These are phyloP conservation scores for Diadema setosum DNA, from an alignment of 35 echinoderm and acorn worm species.

Conservation along the genomic window DNA sequence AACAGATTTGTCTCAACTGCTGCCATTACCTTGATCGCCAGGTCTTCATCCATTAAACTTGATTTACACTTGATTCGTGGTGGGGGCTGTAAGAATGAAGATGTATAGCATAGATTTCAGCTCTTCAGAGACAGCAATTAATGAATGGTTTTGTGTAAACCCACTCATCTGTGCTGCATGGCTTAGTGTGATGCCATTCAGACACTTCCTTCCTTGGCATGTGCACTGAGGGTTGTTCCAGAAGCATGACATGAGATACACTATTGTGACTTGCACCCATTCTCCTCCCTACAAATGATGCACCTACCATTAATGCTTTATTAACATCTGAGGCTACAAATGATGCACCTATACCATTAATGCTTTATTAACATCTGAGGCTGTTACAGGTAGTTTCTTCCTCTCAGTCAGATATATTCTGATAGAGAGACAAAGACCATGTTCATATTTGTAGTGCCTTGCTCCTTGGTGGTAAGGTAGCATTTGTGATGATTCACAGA, in stretches of 20 bases:
- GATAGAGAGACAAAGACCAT: constrained; percentile 3
- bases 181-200: neutral
- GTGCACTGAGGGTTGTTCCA: constrained; percentile 17
- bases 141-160: neutral
- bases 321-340: too few relatives aligned
- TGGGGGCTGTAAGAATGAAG: neutral
- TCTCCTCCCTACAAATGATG: neutral
- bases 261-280: neutral
- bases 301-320: too few relatives aligned
- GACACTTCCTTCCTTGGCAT: constrained; percentile 31
- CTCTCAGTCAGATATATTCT: neutral
- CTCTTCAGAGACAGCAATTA: neutral
- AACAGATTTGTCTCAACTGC: neutral
- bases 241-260: constrained; percentile 21
- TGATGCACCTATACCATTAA: too few relatives aligned
- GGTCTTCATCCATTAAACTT: neutral
- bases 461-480: neutral
- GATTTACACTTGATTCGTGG: neutral
- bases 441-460: constrained; percentile 17
- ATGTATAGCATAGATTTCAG: neutral
- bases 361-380: neutral
- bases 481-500: too few relatives aligned
- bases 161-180: neutral
- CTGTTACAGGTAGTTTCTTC: neutral
- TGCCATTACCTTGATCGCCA: neutral